Evolutionary conservation across 2,113 vertebrate genomes (phyloP), one percentile per base, ranked within the genome.

Genomic region (Eulacestoma nigropectus): DNA sequence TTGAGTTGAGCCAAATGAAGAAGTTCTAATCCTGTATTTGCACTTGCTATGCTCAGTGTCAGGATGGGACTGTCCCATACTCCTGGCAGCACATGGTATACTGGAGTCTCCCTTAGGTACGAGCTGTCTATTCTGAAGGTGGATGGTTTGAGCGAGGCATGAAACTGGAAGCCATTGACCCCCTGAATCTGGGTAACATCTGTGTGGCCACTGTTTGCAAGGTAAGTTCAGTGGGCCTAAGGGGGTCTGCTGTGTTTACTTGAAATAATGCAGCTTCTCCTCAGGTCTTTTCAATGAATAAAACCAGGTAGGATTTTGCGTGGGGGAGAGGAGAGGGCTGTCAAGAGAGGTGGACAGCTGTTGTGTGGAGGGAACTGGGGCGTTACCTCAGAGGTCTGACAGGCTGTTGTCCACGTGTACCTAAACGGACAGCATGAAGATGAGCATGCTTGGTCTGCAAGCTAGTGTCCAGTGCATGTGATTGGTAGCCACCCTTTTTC

Each of bases 91-190:
- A 47, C 22, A 1, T 89, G 64, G 10, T 83, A 57, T 35, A 82
- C 26, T 50, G 20, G n/a, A 55, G 23, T 94, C 59, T 96, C 56
- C 64, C 41, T 23, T 95, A 99, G 99, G 98, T 98, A n/a, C 98
- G 99, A 69, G 97, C 98, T n/a, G 99, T 99, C 77, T 99, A 99
- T 96, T 98, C 99, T 53, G 98, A 98, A 62, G 98, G 98, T 7
- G 96, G 98, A 42, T 99, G 98, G 98, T 99, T 99, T 86, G 98
- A 99, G 86, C 98, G 98, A 84, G 99, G 99, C 68, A 99, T 99
- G 99, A 99, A 99, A 91, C 97, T 99, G 70, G 99, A 99, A 96
- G 99, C 99, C 49, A 99, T 99, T 29, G 99, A 99, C 91, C 99
- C 99, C 9, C 97, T 99, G 44, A 99, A 99, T 87, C 97, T 99